Conservation (phyloP, 1,140 invertebrate species). For the Gonioctena quinquepunctata region DNA sequence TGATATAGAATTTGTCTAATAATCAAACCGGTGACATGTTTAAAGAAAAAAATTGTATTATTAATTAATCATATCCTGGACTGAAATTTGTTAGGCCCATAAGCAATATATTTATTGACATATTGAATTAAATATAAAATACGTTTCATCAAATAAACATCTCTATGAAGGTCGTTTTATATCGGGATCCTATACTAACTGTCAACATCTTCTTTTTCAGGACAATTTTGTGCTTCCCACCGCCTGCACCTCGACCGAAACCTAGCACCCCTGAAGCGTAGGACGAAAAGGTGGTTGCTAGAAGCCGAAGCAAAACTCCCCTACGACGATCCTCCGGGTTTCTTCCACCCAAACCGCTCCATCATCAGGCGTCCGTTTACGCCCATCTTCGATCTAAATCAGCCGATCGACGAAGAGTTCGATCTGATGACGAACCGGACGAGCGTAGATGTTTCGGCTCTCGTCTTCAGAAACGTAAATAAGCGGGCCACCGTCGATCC, state of each 20-base stretch:
- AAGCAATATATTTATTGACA: no score
- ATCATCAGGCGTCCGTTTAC: constrained; percentile 34
- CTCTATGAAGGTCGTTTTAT: no score
- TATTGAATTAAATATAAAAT: no score
- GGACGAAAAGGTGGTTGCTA: constrained; percentile 54
- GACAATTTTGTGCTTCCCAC: constrained; percentile 61
- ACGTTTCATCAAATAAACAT: no score
- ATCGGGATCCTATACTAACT: no score
- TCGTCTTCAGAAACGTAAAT: constrained; percentile 65
- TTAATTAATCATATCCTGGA: no score
- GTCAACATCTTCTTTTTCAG: no score
- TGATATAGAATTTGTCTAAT: no score
- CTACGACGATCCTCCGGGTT: constrained; percentile 33
- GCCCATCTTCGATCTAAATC: constrained; percentile 42
- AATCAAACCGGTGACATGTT: no score
- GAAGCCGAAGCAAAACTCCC: constrained; percentile 54
- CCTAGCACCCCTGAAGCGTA: constrained; percentile 34
- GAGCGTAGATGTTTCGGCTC: constrained; percentile 43
- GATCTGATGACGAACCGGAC: constrained; percentile 43
- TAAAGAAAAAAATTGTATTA: no score
- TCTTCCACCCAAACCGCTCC: constrained; percentile 30
- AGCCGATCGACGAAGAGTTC: constrained; percentile 48
- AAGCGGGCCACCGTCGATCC: constrained; percentile 78
- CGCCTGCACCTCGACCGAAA: constrained; percentile 59
- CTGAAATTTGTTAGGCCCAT: no score